Base-by-base conservation (phyloP, 2,888 invertebrate genomes). In the Lasius fuliginosus region DNA sequence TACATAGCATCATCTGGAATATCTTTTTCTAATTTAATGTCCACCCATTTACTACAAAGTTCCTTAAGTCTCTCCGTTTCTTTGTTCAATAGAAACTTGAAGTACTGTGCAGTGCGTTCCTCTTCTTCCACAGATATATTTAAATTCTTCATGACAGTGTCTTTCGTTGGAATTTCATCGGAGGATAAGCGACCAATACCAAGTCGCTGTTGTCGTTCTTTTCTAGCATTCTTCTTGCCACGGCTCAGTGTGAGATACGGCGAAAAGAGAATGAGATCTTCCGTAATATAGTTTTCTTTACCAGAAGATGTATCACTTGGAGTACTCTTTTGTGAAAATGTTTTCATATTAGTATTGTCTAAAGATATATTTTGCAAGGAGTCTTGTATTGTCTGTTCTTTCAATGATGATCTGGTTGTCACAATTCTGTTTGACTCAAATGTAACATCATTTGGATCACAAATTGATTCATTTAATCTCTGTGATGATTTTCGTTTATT, bases 231-330 rank as follows among this genome's bases (percentile, higher is more conserved):
- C 1, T 94, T 95, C 88, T 97, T 97, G 0, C 97, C 97, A 33
- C 97, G 94, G 0, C 96, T 96, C 76, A 96, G 91, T 0, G 96
- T 96, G 0, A 97, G 95, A 92, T 95, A 96, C 0, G 96, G 97
- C 85, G 94, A 94, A 67, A 92, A 94, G 3, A 88, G 12, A 30
- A 85, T 60, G 0, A 74, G 68, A 15, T 69, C 27, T 11, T 65
- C 27, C 9, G 8, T 23, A n/a, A n/a, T 11, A 33, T 1, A 11
- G 11, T 83, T 53, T 30, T 58, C 36, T 76, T 56, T 65, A 15
- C 23, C 30, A 1, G 8, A 56, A 15, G 33, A n/a, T 42, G 6
- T 42, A 27, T 60, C 15, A 69, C 40, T 11, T 42, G 30, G 6
- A 30, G 3, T 18, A 30, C 46, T 79, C 9, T 15, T 77, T 0